A percentile compares a stretch with the other conserved stretches of the same genome.
phyloP scores from a whole-genome alignment of 2,797 vertebrate species.

The Aplochiton taeniatus region DNA sequence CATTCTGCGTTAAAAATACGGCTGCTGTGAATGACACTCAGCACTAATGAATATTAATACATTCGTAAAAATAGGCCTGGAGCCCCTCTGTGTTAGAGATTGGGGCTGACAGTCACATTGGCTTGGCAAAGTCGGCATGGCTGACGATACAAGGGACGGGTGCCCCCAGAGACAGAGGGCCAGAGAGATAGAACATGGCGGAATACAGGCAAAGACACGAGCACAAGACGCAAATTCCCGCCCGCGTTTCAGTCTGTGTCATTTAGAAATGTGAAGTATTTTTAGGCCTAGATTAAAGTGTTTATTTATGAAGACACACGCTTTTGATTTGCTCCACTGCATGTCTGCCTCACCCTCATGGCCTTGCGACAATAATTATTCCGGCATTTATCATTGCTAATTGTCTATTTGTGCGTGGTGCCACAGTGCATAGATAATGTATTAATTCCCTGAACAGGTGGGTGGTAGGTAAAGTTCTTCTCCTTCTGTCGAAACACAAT shows the following conservation, averaged over 20 bases:
- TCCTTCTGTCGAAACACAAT: constrained; percentile 52
- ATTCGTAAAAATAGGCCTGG: constrained; percentile 75
- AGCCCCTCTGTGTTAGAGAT: constrained; percentile 65
- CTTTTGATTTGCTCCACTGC: constrained; percentile 23
- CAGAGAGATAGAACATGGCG: neutral
- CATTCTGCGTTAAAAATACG: constrained; percentile 62
- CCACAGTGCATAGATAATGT: constrained; percentile 32
- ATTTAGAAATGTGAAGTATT: constrained; percentile 35
- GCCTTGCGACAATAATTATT: constrained; percentile 28
- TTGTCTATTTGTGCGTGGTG: constrained; percentile 46
- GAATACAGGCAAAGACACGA: constrained; percentile 5
- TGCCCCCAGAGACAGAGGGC: constrained; percentile 61
- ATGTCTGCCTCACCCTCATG: constrained; percentile 15
- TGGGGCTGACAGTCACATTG: constrained; percentile 74
- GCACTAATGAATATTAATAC: constrained; percentile 78
- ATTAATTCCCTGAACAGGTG: constrained; percentile 46
- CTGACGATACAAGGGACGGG: constrained; percentile 64
- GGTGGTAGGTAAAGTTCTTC: constrained; percentile 37
- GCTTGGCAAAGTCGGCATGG: constrained; percentile 61
- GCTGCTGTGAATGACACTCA: constrained; percentile 73
- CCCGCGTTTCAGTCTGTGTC: constrained; percentile 30
- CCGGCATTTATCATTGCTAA: constrained; percentile 43
- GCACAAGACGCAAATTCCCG: neutral
- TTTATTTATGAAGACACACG: constrained; percentile 41
- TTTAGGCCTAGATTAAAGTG: neutral